These are phyloP conservation scores for Agrotis clavis DNA, from an alignment of 2,888 invertebrate genomes.

Conservation along the genomic window DNA sequence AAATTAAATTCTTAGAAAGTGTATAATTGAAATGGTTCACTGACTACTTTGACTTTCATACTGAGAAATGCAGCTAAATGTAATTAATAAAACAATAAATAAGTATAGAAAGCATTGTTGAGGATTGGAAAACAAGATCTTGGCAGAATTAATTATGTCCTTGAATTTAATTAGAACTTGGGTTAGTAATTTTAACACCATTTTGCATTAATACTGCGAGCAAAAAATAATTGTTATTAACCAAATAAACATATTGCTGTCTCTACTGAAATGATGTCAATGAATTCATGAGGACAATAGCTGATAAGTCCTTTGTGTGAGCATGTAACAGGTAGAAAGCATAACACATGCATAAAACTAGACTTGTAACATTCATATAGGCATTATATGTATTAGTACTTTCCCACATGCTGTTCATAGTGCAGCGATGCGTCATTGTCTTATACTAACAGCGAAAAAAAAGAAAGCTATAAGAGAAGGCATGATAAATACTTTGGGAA, in stretches of 20 bases:
- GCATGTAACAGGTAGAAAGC: conserved; percentile 56
- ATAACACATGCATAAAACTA: conserved; percentile 52
- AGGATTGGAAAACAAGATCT: conserved; percentile 19
- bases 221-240: conserved; percentile 12
- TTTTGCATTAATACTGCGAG: not conserved
- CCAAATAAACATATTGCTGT: conserved; percentile 14
- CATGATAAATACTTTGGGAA: conserved; percentile 54
- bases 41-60: conserved; percentile 49
- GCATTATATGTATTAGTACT: conserved; percentile 46
- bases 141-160: conserved; percentile 25
- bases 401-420: conserved; percentile 66
- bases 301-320: conserved; percentile 53
- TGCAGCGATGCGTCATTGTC: conserved; percentile 83
- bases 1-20: conserved; percentile 62
- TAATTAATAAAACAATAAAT: conserved; percentile 21
- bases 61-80: conserved; percentile 36
- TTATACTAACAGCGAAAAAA: conserved; percentile 71
- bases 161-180: conserved; percentile 46
- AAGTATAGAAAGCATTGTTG: conserved; percentile 4
- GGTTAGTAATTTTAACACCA: not conserved
- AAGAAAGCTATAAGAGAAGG: conserved; percentile 72
- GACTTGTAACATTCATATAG: conserved; percentile 41
- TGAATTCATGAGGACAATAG: conserved; percentile 44
- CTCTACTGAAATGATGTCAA: conserved; percentile 43
- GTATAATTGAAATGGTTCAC: conserved; percentile 50